Evolutionary conservation across 2,113 vertebrate species (phyloP).

Genomic region (Pomatostomus ruficeps): DNA sequence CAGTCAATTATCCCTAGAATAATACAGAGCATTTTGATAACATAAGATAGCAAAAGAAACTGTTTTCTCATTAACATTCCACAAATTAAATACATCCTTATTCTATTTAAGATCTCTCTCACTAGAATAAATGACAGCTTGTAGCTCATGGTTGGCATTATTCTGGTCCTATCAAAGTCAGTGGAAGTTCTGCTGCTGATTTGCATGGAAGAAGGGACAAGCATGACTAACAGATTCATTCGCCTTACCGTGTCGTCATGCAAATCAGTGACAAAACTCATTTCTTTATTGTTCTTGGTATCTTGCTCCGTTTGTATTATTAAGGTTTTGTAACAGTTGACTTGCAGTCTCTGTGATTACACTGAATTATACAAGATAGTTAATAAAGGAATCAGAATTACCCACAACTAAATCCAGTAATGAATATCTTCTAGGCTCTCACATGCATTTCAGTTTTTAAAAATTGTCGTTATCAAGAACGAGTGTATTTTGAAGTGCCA

Average conservation of each 20-base stretch:
- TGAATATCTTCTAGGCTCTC: neutral
- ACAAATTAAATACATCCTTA: constrained; percentile 26
- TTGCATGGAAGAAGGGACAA: constrained; percentile 18
- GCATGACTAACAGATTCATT: neutral
- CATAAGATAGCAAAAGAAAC: constrained; percentile 10
- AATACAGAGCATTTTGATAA: constrained; percentile 44
- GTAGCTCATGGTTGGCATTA: constrained; percentile 36
- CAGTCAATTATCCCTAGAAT: constrained; percentile 31
- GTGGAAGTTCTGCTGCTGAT: constrained; percentile 6
- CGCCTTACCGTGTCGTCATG: neutral
- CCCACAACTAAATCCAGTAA: neutral
- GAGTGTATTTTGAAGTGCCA: constrained; percentile 11
- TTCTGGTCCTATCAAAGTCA: neutral
- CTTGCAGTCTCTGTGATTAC: neutral
- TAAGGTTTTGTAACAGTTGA: constrained; percentile 10
- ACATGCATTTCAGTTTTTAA: neutral
- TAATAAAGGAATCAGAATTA: neutral
- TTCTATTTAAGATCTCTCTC: constrained; percentile 21
- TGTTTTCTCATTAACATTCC: constrained; percentile 31
- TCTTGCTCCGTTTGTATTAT: neutral
- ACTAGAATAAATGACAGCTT: constrained; percentile 62
- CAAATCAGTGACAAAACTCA: constrained; percentile 10
- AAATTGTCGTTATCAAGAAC: neutral
- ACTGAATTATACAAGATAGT: neutral
- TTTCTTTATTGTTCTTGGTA: neutral